Evolutionary conservation across 2,888 invertebrate genomes (phyloP), one percentile per base, ranked within the genome.

Genomic region (Lymantria monacha): DNA sequence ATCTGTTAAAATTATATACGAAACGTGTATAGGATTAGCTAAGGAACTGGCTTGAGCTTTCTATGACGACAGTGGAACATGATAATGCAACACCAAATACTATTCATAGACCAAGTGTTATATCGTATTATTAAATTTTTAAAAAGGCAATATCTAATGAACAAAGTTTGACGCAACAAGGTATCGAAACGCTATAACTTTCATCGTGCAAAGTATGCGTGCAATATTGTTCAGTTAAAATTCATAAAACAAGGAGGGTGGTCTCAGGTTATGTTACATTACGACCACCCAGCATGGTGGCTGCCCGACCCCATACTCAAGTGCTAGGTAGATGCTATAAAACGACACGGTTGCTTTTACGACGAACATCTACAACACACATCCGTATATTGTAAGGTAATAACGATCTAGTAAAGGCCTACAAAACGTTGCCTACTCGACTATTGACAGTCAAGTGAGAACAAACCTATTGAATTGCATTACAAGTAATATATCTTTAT

Each of bases 311-410:
- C 70, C 70, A 66, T 70, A 70, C 72, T 67, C 57, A 57, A n/a
- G 63, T 61, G 59, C 62, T 63, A 70, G 69, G 63, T 69, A 69
- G 63, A 59, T 65, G 74, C 74, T 75, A 78, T 85, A 84, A 83
- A 87, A 80, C 77, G 74, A 71, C 76, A 76, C 76, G 73, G 74
- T 69, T 74, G 78, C 76, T 80, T 85, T 85, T 83, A 86, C 79
- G 83, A 81, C 78, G 72, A 66, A 75, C 78, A 74, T 70, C 73
- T 70, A 73, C 73, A 76, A 79, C 76, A 74, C 63, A 69, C 72
- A 74, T 74, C 72, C 70, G 68, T 70, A 74, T 75, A 73, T 73
- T 71, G 70, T 66, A 70, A 72, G 69, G 67, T 71, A 74, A 69
- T 75, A 76, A 76, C 71, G 71, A 75, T 71, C 69, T 70, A 57